Conservation (phyloP, 2,113 vertebrate species). For the Chaetodon auriga region DNA sequence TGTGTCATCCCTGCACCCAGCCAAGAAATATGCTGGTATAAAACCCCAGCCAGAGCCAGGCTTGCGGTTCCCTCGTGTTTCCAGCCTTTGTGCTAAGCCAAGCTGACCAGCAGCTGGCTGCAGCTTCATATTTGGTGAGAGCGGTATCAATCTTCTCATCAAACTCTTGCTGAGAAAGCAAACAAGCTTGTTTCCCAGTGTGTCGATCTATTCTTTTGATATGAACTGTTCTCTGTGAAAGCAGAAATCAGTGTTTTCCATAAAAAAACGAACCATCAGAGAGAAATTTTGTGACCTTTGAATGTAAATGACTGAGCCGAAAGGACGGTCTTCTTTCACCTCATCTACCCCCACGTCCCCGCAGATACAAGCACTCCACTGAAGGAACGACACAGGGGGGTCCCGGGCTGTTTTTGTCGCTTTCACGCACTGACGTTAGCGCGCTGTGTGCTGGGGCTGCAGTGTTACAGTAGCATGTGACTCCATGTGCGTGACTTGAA, state of each 20-base stretch:
- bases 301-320: neutral
- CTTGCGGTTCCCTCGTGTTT: neutral
- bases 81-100: neutral
- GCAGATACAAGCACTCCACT: slow-evolving; percentile 4
- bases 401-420: slow-evolving; percentile 16
- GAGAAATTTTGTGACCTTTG: neutral
- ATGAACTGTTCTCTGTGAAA: neutral
- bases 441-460: neutral
- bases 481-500: neutral
- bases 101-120: neutral
- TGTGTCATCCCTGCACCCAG: neutral
- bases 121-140: neutral
- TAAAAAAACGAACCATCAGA: no score
- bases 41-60: neutral
- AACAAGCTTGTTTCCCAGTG: neutral
- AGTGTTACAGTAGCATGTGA: neutral
- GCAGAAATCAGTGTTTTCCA: neutral
- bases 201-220: neutral
- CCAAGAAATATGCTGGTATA: neutral
- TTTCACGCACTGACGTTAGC: slow-evolving; percentile 2
- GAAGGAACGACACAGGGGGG: slow-evolving; percentile 17
- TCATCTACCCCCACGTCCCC: neutral
- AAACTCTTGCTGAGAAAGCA: no score
- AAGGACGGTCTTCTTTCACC: slow-evolving; percentile 1
- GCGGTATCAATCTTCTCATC: neutral